These are phyloP conservation scores for Gastrophysa polygoni DNA, from an alignment of 2,888 invertebrate genomes.

Conservation along the genomic window DNA sequence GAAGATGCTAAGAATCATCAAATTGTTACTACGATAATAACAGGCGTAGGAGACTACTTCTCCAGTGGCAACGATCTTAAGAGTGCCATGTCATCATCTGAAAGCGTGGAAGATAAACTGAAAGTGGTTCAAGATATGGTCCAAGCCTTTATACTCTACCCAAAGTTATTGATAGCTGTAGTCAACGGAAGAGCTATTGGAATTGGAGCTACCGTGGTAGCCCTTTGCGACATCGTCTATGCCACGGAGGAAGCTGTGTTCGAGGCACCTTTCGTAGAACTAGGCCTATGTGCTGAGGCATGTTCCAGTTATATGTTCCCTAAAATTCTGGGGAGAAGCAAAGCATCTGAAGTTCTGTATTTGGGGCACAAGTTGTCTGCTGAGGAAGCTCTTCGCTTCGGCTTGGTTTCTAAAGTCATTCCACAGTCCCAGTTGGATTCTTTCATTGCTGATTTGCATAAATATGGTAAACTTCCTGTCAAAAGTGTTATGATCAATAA, in stretches of 20 bases:
- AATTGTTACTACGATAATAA: conserved; percentile 74
- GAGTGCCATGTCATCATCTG: conserved; percentile 22
- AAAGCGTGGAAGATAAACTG: conserved; percentile 11
- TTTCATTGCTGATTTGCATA: conserved; percentile 63
- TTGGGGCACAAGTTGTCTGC: conserved; percentile 81
- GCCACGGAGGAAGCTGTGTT: conserved; percentile 88
- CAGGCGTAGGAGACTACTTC: conserved; percentile 81
- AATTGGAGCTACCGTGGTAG: conserved; percentile 82
- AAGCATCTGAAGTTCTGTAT: conserved; percentile 61
- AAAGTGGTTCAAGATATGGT: conserved; percentile 62
- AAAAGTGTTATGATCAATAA: conserved; percentile 73
- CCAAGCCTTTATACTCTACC: conserved; percentile 80
- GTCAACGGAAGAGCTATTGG: conserved; percentile 97
- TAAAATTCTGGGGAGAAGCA: conserved; percentile 79
- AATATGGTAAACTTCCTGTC: conserved; percentile 64
- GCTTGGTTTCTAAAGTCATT: conserved; percentile 81
- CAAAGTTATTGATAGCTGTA: conserved; percentile 84
- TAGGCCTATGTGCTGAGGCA: conserved; percentile 87
- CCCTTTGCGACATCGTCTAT: conserved; percentile 87
- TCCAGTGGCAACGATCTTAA: conserved; percentile 83
- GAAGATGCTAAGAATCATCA: conserved; percentile 71
- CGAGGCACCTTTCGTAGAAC: conserved; percentile 81
- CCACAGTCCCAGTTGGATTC: conserved; percentile 67
- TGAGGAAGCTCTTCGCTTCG: conserved; percentile 75
- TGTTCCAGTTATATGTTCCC: conserved; percentile 89